Evolutionary conservation across 2,797 vertebrate genomes (phyloP), one percentile per base, ranked within the genome.

Genomic region (Lepus oiostolus): DNA sequence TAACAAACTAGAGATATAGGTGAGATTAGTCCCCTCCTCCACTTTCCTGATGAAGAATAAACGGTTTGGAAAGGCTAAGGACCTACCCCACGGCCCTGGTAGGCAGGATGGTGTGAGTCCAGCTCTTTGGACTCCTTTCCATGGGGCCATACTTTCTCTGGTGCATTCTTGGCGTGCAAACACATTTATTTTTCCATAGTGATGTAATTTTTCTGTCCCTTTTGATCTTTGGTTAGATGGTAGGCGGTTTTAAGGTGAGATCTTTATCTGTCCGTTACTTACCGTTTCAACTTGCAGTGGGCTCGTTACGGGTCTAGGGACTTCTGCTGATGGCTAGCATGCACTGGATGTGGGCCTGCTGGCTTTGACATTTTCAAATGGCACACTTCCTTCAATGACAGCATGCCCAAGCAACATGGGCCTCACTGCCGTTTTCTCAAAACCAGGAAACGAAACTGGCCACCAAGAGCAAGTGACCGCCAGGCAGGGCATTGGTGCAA

Each of bases 381-480:
- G 90, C 88, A 93, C 87, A 95, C 96, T 97, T 97, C 97, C 97
- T 95, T 95, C 86, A 88, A 90, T 68, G 87, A 95, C 92, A 76
- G 95, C 28, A 11, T 89, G 96, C 93, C 95, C 52, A 17, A 94
- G 89, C 81, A 32, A 50, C 79, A 32, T 47, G 42, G 89, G 75
- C 92, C 95, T 94, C 91, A 42, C 94, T 94, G 91, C 94, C 96
- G 96, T 96, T 91, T 96, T 96, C 84, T 81, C 81, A 96, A 93
- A 97, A 97, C 52, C 89, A 97, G 97, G 97, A 97, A 97, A 87
- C 1, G 97, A 97, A 97, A 97, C 97, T 97, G 96, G 77, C 93
- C 95, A 95, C 92, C 50, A 76, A 95, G 87, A 96, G 89, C 96
- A 96, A 96, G 88, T 97, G 97, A 97, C 97, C 97, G 38, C 81